phyloP scores from a whole-genome alignment of 2,888 invertebrate genomes.

The Apoderus coryli region DNA sequence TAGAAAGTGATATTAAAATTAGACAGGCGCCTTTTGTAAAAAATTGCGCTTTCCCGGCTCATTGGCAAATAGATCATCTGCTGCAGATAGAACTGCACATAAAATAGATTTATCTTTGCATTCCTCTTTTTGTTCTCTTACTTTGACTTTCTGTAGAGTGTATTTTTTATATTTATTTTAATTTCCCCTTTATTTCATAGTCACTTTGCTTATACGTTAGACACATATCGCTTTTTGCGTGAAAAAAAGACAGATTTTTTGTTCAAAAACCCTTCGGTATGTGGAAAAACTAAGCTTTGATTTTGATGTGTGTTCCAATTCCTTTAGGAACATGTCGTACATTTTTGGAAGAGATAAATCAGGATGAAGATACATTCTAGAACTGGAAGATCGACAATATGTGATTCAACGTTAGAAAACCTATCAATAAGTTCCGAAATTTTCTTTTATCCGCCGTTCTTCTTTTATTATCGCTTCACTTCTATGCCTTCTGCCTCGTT shows the following conservation, averaged over 20 bases:
- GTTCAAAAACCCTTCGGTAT: slow-evolving; percentile 1
- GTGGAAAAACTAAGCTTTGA: not conserved
- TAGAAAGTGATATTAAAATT: slow-evolving; percentile 12
- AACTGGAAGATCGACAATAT: slow-evolving; percentile 9
- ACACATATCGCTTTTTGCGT: slow-evolving; percentile 16
- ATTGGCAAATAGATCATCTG: slow-evolving; percentile 17
- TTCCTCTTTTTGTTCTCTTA: slow-evolving; percentile 11
- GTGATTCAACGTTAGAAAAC: slow-evolving; percentile 11
- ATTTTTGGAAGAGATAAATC: slow-evolving; percentile 12
- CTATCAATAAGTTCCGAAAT: slow-evolving; percentile 10
- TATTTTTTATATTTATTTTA: slow-evolving; percentile 15
- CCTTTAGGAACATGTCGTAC: slow-evolving; percentile 11
- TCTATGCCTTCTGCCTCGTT: slow-evolving; percentile 9
- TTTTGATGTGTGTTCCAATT: slow-evolving; percentile 1
- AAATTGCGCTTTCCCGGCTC: slow-evolving; percentile 13
- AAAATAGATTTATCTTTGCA: slow-evolving; percentile 8
- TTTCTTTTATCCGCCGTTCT: slow-evolving; percentile 3
- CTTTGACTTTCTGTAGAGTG: slow-evolving; percentile 16
- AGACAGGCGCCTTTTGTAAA: slow-evolving; percentile 13
- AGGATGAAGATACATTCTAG: slow-evolving; percentile 9
- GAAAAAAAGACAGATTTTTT: slow-evolving; percentile 14
- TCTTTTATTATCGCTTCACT: slow-evolving; percentile 4
- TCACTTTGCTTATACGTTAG: not conserved
- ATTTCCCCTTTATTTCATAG: not conserved
- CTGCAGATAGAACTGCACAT: slow-evolving; percentile 20